A percentile compares a stretch with the other conserved stretches of the same genome.
phyloP scores from a whole-genome alignment of 2,888 invertebrate genomes.

The Pyrrhia umbra region DNA sequence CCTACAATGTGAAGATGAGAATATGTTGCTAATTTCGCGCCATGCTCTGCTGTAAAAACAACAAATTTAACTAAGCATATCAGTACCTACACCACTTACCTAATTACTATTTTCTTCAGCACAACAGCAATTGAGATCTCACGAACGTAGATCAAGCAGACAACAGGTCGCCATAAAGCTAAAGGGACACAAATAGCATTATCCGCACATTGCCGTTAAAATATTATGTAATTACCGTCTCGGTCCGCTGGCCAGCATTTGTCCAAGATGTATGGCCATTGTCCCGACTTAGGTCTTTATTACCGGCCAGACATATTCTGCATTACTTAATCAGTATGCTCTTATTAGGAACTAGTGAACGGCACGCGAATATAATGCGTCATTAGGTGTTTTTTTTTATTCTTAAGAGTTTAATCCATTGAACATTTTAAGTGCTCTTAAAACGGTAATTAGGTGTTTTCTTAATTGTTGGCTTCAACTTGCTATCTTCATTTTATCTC shows the following conservation, averaged over 20 bases:
- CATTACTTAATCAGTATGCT: constrained; percentile 41
- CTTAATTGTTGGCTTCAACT: no score
- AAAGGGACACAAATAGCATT: constrained; percentile 63
- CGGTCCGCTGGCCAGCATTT: constrained; percentile 36
- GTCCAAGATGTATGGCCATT: constrained; percentile 57
- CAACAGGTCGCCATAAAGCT: constrained; percentile 62
- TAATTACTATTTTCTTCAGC: neutral
- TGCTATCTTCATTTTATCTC: no score
- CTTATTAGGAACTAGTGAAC: constrained; percentile 35
- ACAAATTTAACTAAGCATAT: no score
- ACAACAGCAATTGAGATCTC: constrained; percentile 45
- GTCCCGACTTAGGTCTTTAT: constrained; percentile 59
- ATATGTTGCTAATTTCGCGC: no score
- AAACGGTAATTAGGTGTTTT: neutral
- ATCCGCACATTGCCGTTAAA: constrained; percentile 68
- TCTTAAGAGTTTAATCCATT: neutral
- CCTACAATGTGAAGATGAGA: no score
- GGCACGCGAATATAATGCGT: constrained; percentile 9
- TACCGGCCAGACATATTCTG: constrained; percentile 55
- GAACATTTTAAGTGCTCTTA: no score
- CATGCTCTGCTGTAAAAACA: no score
- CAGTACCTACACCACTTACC: constrained; percentile 1
- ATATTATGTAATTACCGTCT: constrained; percentile 76
- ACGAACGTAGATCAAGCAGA: constrained; percentile 54
- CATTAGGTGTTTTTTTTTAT: constrained; percentile 8